Base-by-base conservation (phyloP, 1,140 invertebrate species). In the Platyscapa corneri region DNA sequence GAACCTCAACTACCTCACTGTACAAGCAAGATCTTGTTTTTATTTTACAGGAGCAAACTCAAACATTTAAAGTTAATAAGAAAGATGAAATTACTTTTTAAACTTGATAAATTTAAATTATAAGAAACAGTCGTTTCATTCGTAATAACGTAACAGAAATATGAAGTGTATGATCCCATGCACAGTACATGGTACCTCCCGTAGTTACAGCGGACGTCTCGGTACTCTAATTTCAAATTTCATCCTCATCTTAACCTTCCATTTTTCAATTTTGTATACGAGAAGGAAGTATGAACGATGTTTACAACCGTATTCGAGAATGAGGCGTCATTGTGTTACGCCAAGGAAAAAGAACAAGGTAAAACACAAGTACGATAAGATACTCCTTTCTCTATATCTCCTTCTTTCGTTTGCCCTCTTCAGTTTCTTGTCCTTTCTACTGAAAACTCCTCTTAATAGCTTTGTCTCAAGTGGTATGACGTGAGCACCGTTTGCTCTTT, bases 401-500 rank as follows among this genome's bases (percentile, higher is more conserved):
- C 1, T 16, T 49, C 20, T 37, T 46, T 60, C 20, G 20, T 10
- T 20, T 37, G 64, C 23, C 49, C 75, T 23, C 53, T 37, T 64
- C 49, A 64, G 32, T 78, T 64, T 39, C 53, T 78, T 34, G n/a
- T 56, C 18, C 76, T 78, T 37, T 78, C 53, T 37, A 23, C 23
- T 49, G 34, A 76, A 83, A 49, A 64, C 10, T 77, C 74, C 20
- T 60, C 56, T 67, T 53, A 67, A 42, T 46, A 75, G 82, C 75
- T 83, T 77, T 78, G 70, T 83, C 74, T 83, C 75, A 53, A 83
- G 74, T 34, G 46, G 82, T 16, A n/a, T 34, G 42, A 74, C 23
- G n/a, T n/a, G n/a, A 30, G 16, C 34, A 80, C 42, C 74, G 56
- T 83, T 83, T 83, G 56, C 75, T 78, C 74, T 83, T 83, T 83